These are phyloP conservation scores for Drosophila grimshawi DNA, from an alignment of 1,140 invertebrate species.

Conservation along the genomic window DNA sequence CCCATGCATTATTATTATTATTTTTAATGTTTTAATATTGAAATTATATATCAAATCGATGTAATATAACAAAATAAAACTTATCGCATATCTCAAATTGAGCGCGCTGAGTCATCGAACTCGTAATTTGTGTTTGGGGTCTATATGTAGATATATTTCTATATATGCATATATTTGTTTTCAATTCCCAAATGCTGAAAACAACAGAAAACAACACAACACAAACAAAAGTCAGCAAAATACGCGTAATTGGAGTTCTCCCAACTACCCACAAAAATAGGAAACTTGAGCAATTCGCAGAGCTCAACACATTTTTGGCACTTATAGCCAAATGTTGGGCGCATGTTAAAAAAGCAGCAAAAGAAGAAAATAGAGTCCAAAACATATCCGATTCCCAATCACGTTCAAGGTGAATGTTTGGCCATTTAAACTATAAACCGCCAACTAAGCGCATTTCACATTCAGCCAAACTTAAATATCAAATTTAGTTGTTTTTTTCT, in stretches of 20 bases:
- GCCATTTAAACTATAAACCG: conserved; percentile 34
- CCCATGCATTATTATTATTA: too few relatives aligned
- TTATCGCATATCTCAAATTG: conserved; percentile 30
- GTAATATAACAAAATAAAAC: not conserved
- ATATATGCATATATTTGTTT: conserved; percentile 14
- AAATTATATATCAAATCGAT: not conserved
- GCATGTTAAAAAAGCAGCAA: conserved; percentile 50
- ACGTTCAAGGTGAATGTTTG: conserved; percentile 79
- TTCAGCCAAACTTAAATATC: conserved; percentile 6
- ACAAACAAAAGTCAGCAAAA: conserved; percentile 65
- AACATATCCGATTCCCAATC: conserved; percentile 66
- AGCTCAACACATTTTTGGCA: conserved; percentile 52
- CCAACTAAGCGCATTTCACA: conserved; percentile 20
- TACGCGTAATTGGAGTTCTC: conserved; percentile 56
- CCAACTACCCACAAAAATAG: conserved; percentile 8
- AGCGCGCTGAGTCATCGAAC: conserved; percentile 40
- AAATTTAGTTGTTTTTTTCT: conserved; percentile 2
- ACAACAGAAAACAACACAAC: not conserved
- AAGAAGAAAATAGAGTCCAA: not conserved
- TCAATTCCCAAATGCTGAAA: conserved; percentile 7
- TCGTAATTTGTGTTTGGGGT: not conserved
- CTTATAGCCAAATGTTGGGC: conserved; percentile 32
- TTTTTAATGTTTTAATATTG: not conserved
- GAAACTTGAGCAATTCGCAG: conserved; percentile 40
- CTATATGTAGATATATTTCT: too few relatives aligned